Percentiles rank a stretch among this genome's conserved stretches.
Conservation (phyloP, 2,797 vertebrate genomes). For the Cynopterus sphinx region DNA sequence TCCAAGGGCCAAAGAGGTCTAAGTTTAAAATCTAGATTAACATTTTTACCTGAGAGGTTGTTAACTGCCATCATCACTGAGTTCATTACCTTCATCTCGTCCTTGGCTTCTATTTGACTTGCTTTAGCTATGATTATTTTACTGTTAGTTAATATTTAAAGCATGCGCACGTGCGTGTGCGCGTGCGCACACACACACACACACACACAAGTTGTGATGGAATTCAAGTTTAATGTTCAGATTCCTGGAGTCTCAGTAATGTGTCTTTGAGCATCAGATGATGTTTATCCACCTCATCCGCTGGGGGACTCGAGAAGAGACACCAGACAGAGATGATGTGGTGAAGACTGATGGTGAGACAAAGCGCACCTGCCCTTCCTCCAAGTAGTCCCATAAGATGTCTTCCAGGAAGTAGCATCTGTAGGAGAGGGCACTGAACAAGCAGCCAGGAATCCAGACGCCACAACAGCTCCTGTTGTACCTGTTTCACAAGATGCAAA, state of each 20-base stretch:
- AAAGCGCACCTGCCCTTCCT: background rate
- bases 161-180: too few relatives aligned
- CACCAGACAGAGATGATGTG: background rate
- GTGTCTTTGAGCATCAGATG: background rate
- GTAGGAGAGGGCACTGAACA: background rate
- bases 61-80: background rate
- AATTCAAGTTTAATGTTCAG: background rate
- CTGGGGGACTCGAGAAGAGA: background rate
- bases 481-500: background rate
- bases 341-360: background rate
- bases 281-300: background rate
- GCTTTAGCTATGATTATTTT: background rate
- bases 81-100: background rate
- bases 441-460: background rate
- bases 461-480: background rate
- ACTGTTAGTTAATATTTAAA: background rate
- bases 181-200: background rate
- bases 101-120: background rate
- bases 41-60: background rate
- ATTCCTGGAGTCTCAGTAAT: background rate
- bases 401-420: background rate
- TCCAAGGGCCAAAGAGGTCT: background rate
- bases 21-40: background rate
- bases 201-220: background rate
- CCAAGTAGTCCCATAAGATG: rapidly evolving